Conservation (phyloP, 2,888 invertebrate species). For the Colostygia pectinataria region DNA sequence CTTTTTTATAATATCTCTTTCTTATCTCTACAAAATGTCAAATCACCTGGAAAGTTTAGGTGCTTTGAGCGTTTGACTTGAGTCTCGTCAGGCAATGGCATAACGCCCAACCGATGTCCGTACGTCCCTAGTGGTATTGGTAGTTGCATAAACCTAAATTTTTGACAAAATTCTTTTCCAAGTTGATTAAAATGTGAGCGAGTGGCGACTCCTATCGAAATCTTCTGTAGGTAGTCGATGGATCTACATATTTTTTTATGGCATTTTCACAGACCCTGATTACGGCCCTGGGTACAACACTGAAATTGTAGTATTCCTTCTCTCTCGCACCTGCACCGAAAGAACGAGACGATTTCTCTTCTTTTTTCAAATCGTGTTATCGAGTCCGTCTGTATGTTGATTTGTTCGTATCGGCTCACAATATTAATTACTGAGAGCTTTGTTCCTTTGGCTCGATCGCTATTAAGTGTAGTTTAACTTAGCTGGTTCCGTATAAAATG, state of each 20-base stretch:
- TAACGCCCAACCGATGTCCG: too few species aligned
- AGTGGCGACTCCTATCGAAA: too few species aligned
- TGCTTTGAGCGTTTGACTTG: too few species aligned
- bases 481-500: slow-evolving; percentile 13
- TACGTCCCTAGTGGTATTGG: too few species aligned
- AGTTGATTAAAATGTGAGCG: too few species aligned
- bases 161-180: too few species aligned
- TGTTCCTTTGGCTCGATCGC: slow-evolving; percentile 61
- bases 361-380: slow-evolving; percentile 66
- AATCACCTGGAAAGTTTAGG: too few species aligned
- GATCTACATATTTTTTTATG: background rate
- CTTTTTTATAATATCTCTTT: too few species aligned
- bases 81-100: too few species aligned
- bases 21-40: too few species aligned
- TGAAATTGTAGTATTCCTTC: slow-evolving; percentile 60
- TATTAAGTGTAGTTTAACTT: slow-evolving; percentile 42
- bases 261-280: background rate
- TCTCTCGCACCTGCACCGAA: slow-evolving; percentile 40
- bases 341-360: slow-evolving; percentile 52
- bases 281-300: slow-evolving; percentile 28
- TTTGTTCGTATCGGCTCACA: slow-evolving; percentile 70
- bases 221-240: too few species aligned
- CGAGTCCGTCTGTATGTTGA: slow-evolving; percentile 62
- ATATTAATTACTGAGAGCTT: slow-evolving; percentile 75
- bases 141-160: too few species aligned